These are phyloP conservation scores for Antidorcas marsupialis DNA, from an alignment of 2,113 vertebrate genomes.

Conservation along the genomic window DNA sequence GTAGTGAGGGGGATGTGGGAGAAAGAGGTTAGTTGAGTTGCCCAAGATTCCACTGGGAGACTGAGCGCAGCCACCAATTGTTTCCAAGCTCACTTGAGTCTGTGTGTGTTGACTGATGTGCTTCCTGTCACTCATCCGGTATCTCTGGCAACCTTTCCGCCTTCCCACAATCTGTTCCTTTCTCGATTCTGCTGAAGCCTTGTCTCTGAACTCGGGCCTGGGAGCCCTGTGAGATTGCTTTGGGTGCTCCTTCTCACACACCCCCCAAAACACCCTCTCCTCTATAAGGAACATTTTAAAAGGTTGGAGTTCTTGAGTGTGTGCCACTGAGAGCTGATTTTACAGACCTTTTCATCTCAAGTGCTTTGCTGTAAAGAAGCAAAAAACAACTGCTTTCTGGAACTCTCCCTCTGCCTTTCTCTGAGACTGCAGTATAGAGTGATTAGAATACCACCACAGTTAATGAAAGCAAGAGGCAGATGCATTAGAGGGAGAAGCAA, in stretches of 20 bases:
- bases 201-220: not conserved
- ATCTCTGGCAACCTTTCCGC: conserved; percentile 31
- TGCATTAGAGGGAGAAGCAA: not conserved
- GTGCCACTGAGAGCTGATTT: not conserved
- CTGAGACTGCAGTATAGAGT: not conserved
- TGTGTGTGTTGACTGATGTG: conserved; percentile 11
- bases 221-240: not conserved
- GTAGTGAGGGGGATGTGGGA: conserved; percentile 30
- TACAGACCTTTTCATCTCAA: not conserved
- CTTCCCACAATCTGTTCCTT: conserved; percentile 27
- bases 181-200: not conserved
- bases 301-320: not conserved
- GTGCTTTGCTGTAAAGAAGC: not conserved
- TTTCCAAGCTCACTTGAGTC: conserved; percentile 6
- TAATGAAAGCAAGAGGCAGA: not conserved
- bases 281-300: not conserved
- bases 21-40: conserved; percentile 71
- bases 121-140: conserved; percentile 7
- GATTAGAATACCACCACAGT: not conserved
- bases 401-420: not conserved
- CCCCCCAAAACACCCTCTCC: not conserved
- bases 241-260: not conserved
- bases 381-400: not conserved
- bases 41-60: conserved; percentile 25
- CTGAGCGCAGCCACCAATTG: not conserved